Conservation (phyloP, 2,888 invertebrate species). For the Campoletis raptor region DNA sequence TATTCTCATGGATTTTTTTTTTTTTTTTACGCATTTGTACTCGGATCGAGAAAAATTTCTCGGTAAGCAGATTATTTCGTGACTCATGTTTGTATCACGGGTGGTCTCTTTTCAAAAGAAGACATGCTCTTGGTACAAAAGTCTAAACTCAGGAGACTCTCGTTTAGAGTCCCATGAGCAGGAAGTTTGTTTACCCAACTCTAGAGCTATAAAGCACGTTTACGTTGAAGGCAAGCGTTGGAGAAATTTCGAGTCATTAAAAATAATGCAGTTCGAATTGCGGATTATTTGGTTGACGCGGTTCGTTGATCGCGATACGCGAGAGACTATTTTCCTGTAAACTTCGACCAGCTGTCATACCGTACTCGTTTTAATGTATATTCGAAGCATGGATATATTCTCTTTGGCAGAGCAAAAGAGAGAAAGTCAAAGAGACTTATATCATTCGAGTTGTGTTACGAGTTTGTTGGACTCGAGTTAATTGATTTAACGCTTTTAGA, state of each 20-base stretch:
- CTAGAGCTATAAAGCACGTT: conserved; percentile 12
- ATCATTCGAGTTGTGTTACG: conserved; percentile 41
- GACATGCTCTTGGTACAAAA: background rate
- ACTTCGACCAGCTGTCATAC: conserved; percentile 22
- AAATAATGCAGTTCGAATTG: conserved; percentile 1
- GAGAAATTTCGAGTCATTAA: conserved; percentile 39
- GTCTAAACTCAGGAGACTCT: conserved; percentile 15
- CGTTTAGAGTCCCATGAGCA: conserved; percentile 15
- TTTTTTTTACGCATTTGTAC: background rate
- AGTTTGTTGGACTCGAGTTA: conserved; percentile 50
- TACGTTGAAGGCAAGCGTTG: background rate
- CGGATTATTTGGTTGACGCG: conserved; percentile 12
- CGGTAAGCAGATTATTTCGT: conserved; percentile 51
- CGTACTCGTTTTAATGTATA: background rate
- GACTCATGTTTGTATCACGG: conserved; percentile 52
- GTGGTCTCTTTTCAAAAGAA: conserved; percentile 50
- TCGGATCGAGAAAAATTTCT: conserved; percentile 24
- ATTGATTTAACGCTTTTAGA: conserved; percentile 57
- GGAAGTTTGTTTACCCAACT: conserved; percentile 57
- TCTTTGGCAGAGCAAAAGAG: background rate
- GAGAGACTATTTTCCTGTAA: conserved; percentile 1
- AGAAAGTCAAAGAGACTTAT: conserved; percentile 23
- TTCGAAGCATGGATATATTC: background rate
- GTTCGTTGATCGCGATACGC: conserved; percentile 1
- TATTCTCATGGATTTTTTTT: conserved; percentile 15